These are phyloP conservation scores for Galbula dea DNA, from an alignment of 2,113 vertebrate genomes.

Conservation along the genomic window DNA sequence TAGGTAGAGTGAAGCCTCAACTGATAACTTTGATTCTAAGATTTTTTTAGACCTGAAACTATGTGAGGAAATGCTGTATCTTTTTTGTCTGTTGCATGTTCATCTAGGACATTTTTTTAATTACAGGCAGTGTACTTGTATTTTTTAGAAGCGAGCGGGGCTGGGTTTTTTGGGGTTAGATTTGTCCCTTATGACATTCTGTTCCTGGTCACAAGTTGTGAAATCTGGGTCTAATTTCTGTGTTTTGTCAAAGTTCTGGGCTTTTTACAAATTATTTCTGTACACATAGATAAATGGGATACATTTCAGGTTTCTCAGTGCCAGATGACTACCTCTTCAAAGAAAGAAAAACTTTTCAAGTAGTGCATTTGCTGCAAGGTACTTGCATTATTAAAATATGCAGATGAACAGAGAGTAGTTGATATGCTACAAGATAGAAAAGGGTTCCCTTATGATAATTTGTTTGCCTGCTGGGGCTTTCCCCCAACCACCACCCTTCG, in stretches of 20 bases:
- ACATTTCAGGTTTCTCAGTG: not conserved
- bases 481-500: fast-evolving
- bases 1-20: not conserved
- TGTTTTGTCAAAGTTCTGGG: not conserved
- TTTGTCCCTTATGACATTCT: not conserved
- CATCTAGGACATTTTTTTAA: not conserved
- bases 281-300: not conserved
- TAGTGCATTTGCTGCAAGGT: not conserved
- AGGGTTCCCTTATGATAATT: not conserved
- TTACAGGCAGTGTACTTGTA: not conserved
- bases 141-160: not conserved
- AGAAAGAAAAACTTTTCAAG: not conserved
- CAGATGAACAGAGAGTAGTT: not conserved
- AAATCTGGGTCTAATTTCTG: slow-evolving; percentile 14
- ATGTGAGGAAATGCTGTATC: not conserved
- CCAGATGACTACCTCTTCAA: not conserved
- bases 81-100: not conserved
- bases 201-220: not conserved
- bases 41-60: not conserved
- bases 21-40: not conserved
- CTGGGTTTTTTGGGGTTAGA: not conserved
- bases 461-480: not conserved
- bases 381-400: not conserved
- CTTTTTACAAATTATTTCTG: not conserved
- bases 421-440: not conserved